Base-by-base conservation (phyloP, 2,888 invertebrate species). In the Drosophila incognita region DNA sequence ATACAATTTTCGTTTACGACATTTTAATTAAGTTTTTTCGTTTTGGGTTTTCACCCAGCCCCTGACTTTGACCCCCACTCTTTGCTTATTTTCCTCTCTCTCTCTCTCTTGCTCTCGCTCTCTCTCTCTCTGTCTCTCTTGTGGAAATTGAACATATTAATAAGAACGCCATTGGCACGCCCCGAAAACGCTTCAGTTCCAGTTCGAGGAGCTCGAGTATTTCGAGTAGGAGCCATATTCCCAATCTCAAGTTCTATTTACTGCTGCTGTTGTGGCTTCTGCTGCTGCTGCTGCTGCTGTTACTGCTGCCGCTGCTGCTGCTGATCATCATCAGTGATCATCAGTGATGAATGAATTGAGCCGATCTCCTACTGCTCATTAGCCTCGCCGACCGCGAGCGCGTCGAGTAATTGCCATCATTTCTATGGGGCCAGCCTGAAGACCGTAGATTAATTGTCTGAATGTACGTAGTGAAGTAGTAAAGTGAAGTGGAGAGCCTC, bases 1-100 rank as follows among this genome's bases (percentile, higher is more conserved):
- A 87, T 87, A 82, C 81, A 83, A 86, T 87, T 87, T 87, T 88
- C 88, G 87, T 84, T 87, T 87, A 88, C 87, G 87, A 88, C 87
- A 88, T 88, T 88, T 88, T 88, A 88, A 88, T 88, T 88, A 87
- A 87, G 89, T 87, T 87, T 88, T 85, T 85, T 81, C 79, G 60
- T 54, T 69, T 61, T 52, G 29, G 49, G 29, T 61, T 74, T 76
- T 73, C 38, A 53, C 60, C 38, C 38, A 56, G n/a, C 4, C 8
- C 24, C 54, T 54, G 27, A 27, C 54, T 38, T 56, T 38, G 24
- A 18, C 18, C 54, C 49, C 35, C 53, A 13, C 40, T 36, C 51
- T n/a, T 52, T 54, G 38, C 29, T 40, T 35, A n/a, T 24, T 49
- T 46, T 35, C 48, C 33, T 64, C 52, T 33, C 64, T 29, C 33